phyloP scores from a whole-genome alignment of 2,113 vertebrate species.

The Miniopterus natalensis region DNA sequence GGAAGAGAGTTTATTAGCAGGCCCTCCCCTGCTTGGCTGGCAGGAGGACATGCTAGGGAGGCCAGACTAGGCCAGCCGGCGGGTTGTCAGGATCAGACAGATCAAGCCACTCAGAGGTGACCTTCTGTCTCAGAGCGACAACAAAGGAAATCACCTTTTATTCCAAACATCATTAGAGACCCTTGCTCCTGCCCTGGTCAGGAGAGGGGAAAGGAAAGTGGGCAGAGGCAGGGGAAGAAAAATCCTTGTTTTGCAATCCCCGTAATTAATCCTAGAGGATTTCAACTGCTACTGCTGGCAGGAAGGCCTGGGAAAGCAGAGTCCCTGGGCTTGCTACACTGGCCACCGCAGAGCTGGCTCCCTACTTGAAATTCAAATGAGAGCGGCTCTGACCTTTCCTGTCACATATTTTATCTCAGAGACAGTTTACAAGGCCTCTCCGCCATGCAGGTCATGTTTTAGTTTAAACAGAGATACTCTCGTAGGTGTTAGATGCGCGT shows the following conservation, averaged over 20 bases:
- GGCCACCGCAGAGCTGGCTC: constrained; percentile 74
- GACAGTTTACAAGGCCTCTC: constrained; percentile 92
- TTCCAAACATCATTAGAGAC: constrained; percentile 82
- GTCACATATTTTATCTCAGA: constrained; percentile 91
- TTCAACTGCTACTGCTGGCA: constrained; percentile 86
- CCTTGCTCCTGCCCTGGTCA: constrained; percentile 73
- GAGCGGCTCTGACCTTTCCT: constrained; percentile 90
- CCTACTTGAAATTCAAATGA: constrained; percentile 92
- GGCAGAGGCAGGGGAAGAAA: constrained; percentile 73
- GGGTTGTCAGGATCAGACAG: constrained; percentile 58
- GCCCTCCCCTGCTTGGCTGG: constrained; percentile 65
- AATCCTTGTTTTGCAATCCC: constrained; percentile 88
- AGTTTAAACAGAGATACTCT: constrained; percentile 92
- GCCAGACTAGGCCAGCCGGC: constrained; percentile 61
- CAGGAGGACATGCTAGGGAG: constrained; percentile 70
- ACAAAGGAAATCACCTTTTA: constrained; percentile 83
- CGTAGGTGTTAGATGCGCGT: constrained; percentile 91
- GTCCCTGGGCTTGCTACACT: constrained; percentile 69
- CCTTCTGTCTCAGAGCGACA: constrained; percentile 77
- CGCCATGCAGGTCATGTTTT: constrained; percentile 92
- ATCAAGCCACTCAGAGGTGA: constrained; percentile 62
- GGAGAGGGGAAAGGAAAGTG: constrained; percentile 66
- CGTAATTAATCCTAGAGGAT: constrained; percentile 92
- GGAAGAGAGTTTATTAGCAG: constrained; percentile 84
- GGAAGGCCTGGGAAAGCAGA: constrained; percentile 80